Base-by-base conservation (phyloP, 2,888 invertebrate species). In the Rhopalosiphum nymphaeae region DNA sequence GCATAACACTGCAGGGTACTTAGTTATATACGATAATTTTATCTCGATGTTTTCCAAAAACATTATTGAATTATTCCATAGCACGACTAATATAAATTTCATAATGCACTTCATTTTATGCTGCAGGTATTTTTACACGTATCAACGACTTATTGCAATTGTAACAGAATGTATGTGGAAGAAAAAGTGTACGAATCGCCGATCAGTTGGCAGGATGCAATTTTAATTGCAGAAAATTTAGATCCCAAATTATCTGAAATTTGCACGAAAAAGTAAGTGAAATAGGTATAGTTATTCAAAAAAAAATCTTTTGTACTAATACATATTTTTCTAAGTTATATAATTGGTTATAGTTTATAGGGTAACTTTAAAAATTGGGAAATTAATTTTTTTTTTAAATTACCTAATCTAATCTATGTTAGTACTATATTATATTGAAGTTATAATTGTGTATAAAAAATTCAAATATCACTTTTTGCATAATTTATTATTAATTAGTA, bases 191-290 rank as follows among this genome's bases (percentile, higher is more conserved):
- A 97, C 95, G 96, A 96, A 36, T 96, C 97, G 0, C 96, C 96
- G 78, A 97, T 97, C 0, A 97, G 98, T 95, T 98, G 98, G 98
- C 96, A 96, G 49, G 96, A 97, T 7, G 96, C 97, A 0, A 96
- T 98, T 11, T 96, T 96, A 86, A 96, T 98, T 21, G 97, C 97
- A 0, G 97, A 98, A 95, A 96, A 95, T 0, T 95, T 96, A 0
- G 97, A 98, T 94, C 96, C 96, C 0, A 96, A 97, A 42, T 96
- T 96, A 0, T 95, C 98, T 0, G 96, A 96, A 85, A 96, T 96
- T 1, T 95, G 97, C 0, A 97, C 97, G 1, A 95, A 96, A 0
- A 97, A 98, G 97, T 97, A 95, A 96, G 96, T 95, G 29, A 25
- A 89, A 53, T 53, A 53, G 16, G 21, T 36, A 67, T 67, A 21